Percentiles rank a stretch among this genome's conserved stretches.
Evolutionary conservation across 1,140 invertebrate genomes (phyloP).

Genomic region (Drosophila leontia): DNA sequence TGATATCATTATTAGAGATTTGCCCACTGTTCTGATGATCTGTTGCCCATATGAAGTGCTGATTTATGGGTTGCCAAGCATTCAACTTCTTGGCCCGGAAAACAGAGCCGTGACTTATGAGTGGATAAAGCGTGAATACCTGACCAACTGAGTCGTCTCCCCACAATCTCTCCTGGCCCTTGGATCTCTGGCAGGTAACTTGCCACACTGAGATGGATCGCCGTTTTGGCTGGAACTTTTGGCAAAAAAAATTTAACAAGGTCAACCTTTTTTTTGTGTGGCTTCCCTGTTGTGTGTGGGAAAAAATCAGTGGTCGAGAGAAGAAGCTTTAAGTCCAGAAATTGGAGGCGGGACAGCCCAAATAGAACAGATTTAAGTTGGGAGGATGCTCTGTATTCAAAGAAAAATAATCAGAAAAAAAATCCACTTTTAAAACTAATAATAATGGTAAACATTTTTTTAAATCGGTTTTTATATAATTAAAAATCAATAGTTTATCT

Average conservation of each 20-base stretch:
- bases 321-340: conserved; percentile 30
- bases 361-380: conserved; percentile 19
- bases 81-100: conserved; percentile 19
- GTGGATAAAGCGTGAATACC: conserved; percentile 61
- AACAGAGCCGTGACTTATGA: conserved; percentile 73
- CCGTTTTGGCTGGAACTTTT: conserved; percentile 31
- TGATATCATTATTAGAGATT: conserved; percentile 54
- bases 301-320: conserved; percentile 38
- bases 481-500: not conserved
- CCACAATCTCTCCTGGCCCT: conserved; percentile 6
- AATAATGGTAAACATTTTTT: no score
- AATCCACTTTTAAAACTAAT: not conserved
- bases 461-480: no score
- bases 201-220: conserved; percentile 51
- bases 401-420: not conserved
- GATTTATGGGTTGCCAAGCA: conserved; percentile 33
- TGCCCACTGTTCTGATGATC: not conserved
- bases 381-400: not conserved
- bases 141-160: conserved; percentile 20
- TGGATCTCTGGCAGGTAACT: conserved; percentile 44
- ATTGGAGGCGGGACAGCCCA: conserved; percentile 2
- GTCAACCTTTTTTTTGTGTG: conserved; percentile 70
- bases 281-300: conserved; percentile 69
- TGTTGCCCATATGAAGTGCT: conserved; percentile 22
- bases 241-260: conserved; percentile 64